These are phyloP conservation scores for Tenrec ecaudatus DNA, from an alignment of 2,113 vertebrate species.

Conservation along the genomic window DNA sequence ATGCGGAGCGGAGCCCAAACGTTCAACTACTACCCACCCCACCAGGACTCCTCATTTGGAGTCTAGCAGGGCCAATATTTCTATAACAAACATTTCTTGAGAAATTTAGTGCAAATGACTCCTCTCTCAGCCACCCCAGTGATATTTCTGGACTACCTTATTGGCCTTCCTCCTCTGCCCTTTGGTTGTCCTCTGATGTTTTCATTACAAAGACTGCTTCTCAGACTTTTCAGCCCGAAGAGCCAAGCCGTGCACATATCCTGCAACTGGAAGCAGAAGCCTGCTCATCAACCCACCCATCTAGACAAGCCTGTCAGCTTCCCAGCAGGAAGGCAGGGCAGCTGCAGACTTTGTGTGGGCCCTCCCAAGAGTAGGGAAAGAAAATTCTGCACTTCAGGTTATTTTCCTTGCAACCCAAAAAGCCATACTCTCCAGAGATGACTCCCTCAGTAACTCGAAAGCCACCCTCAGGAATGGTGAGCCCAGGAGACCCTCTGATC, in stretches of 20 bases:
- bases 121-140: background rate
- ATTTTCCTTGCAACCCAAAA: background rate
- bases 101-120: background rate
- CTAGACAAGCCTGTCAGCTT: background rate
- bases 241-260: background rate
- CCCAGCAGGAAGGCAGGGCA: background rate
- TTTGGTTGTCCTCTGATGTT: background rate
- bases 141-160: background rate
- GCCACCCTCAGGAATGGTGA: background rate
- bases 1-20: too few species aligned
- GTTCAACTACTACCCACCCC: too few species aligned
- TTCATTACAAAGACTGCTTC: background rate
- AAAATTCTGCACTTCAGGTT: background rate
- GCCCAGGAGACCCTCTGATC: background rate
- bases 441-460: background rate
- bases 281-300: background rate
- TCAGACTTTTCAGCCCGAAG: background rate
- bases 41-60: too few species aligned
- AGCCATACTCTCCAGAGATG: background rate
- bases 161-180: background rate
- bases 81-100: too few species aligned
- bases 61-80: too few species aligned
- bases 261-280: background rate
- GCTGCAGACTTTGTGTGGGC: background rate
- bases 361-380: background rate